Evolutionary conservation across 2,888 invertebrate species (phyloP), one percentile per base, ranked within the genome.

Genomic region (Protonemura montana): DNA sequence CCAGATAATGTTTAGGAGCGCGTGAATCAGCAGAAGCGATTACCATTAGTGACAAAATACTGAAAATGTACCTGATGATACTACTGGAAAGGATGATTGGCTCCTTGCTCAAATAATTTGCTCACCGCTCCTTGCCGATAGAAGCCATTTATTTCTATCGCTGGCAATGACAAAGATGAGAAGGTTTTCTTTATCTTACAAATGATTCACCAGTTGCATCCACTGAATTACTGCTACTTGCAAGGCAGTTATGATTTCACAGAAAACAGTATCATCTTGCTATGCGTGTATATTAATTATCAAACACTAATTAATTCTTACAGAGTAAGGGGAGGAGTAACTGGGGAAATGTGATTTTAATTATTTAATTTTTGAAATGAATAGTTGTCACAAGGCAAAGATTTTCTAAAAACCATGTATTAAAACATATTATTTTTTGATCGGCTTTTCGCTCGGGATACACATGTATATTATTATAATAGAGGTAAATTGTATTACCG

Each of bases 331-430:
- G 59, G 59, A 16, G 59, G 59, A 59, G 3, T 59, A 21, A 13
- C 13, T 10, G 10, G 59, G 59, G 59, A 59, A 21, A 59, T 59
- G 59, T 16, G 35, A 6, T 35, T 3, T 35, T 35, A 35, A 35
- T 35, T 35, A 35, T 21, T 16, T 16, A 59, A 59, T 21, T 59
- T 21, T 59, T 35, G 26, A 78, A 78, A 28, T 78, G 78, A 29
- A 29, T 78, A 78, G 27, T 78, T 29, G 29, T 13, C 78, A 78
- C 29, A 78, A 78, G 29, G 26, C 78, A 28, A 1, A 59, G 13
- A 59, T 88, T 88, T 87, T 88, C 85, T 88, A 88, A 86, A 88
- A 88, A 88, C 88, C 88, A 88, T 88, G 88, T 88, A 88, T 88
- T 88, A 88, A 88, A 88, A 88, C 88, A 88, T 88, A 88, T 87